Evolutionary conservation across 2,113 vertebrate species (phyloP).

Genomic region (Rhea americana): DNA sequence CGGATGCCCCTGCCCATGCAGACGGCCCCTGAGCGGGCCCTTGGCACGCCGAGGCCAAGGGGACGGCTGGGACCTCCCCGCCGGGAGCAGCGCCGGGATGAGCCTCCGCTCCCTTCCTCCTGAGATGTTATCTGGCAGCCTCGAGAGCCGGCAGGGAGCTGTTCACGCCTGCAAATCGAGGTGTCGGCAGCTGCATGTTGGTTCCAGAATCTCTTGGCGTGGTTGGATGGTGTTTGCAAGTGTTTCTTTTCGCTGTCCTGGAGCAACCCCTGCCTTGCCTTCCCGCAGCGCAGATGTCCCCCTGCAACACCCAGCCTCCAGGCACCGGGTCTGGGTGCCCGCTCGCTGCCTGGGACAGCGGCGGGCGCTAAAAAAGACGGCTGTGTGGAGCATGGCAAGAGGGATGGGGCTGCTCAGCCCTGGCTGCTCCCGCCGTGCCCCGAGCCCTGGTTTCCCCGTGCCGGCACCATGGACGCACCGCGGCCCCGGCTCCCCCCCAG

Average conservation of each 20-base stretch:
- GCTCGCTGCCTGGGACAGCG: background rate
- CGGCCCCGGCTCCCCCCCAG: slow-evolving; percentile 8
- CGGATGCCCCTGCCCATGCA: too few relatives aligned
- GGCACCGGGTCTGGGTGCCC: too few relatives aligned
- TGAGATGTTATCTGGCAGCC: background rate
- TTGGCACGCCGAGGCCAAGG: too few relatives aligned
- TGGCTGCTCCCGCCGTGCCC: too few relatives aligned
- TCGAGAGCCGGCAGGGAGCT: background rate
- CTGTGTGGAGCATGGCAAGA: too few relatives aligned
- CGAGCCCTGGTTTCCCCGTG: background rate
- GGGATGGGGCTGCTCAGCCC: background rate
- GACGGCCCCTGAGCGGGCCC: too few relatives aligned
- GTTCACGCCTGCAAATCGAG: background rate
- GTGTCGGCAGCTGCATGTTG: background rate
- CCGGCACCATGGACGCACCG: too few relatives aligned
- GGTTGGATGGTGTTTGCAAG: background rate
- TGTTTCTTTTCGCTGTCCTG: background rate
- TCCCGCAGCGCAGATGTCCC: too few relatives aligned
- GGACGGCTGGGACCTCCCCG: background rate
- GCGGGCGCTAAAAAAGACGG: too few relatives aligned
- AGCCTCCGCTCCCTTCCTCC: background rate
- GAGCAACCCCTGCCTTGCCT: background rate
- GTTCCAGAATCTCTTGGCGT: background rate
- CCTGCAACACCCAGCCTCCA: too few relatives aligned
- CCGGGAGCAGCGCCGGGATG: too few relatives aligned